Base-by-base conservation (phyloP, 2,797 vertebrate genomes). In the Furcifer pardalis region DNA sequence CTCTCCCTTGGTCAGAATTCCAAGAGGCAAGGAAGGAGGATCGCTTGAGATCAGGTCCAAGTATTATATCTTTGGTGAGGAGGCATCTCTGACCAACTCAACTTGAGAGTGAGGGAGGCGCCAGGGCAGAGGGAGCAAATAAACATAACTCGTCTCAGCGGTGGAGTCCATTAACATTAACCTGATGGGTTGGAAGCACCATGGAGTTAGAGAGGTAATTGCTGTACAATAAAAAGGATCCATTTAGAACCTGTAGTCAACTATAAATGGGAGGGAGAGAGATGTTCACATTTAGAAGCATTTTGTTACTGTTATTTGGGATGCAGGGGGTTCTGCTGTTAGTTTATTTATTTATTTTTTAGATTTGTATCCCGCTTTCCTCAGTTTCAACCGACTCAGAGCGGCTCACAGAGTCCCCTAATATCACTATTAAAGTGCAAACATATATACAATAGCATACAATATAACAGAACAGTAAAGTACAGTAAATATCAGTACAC, bases 201-300 rank as follows among this genome's bases (percentile, higher is more conserved):
- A 93, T 91, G 90, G 92, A 92, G 92, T 94, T 95, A 93, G 89
- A 94, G 89, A 93, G 92, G 94, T 95, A 95, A 96, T 96, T 96
- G n/a, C n/a, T n/a, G n/a, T n/a, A 96, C 93, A 91, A 94, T 90
- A 92, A 94, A 94, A 91, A 32, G 19, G 95, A 94, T 91, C 91
- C 91, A 94, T 95, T 94, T 94, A 92, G 92, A 95, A 94, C 94
- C 87, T 86, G 90, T 89, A 91, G 92, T 93, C 93, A 94, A 92
- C 89, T 90, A 93, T 92, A 87, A 91, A 80, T 7, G 30, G n/a
- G 25, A 37, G 72, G 40, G 78, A 19, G 77, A 90, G 77, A 84
- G 85, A 92, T 87, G 94, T 90, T 92, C 35, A 5, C 89, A 82
- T 77, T 0, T 59, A 90, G 89, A 85, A 93, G 72, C 91, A 93